A percentile compares a stretch with the other conserved stretches of the same genome.
These are phyloP conservation scores for Temnopleurus reevesii DNA, from an alignment of 53 echinoderm and acorn worm genomes.

Conservation along the genomic window DNA sequence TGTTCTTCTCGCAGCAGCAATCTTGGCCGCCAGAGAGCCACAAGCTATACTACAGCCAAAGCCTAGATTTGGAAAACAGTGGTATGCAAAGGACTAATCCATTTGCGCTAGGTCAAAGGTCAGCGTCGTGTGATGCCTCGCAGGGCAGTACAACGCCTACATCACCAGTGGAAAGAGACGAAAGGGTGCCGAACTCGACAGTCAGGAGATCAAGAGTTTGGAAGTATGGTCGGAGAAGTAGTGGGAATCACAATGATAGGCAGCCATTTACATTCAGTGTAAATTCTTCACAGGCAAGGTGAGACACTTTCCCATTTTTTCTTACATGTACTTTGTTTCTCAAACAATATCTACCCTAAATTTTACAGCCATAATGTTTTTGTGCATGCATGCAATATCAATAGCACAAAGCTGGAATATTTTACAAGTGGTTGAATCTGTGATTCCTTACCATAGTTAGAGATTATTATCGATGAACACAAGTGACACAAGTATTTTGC, in stretches of 20 bases:
- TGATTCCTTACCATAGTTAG: no score
- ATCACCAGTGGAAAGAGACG: slow-evolving; percentile 29
- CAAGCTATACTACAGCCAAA: slow-evolving; percentile 30
- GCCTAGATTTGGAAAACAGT: slow-evolving; percentile 14
- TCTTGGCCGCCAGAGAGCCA: slow-evolving; percentile 7
- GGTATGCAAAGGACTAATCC: background rate
- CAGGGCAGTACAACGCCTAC: slow-evolving; percentile 17
- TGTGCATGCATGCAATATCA: no score
- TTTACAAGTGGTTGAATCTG: no score
- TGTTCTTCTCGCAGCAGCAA: slow-evolving; percentile 18
- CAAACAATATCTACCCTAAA: no score
- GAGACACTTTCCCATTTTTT: no score
- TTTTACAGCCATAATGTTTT: no score
- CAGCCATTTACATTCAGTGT: slow-evolving; percentile 53
- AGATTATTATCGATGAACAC: no score
- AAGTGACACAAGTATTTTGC: no score
- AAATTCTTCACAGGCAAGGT: slow-evolving; percentile 19
- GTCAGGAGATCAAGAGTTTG: slow-evolving; percentile 47
- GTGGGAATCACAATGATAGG: slow-evolving; percentile 46
- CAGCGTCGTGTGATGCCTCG: slow-evolving; percentile 29
- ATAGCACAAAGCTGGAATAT: no score
- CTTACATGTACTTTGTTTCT: no score
- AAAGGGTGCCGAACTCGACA: slow-evolving; percentile 32
- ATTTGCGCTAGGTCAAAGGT: background rate
- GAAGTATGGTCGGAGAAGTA: slow-evolving; percentile 52